A percentile compares a stretch with the other conserved stretches of the same genome.
Conservation (phyloP, 2,797 vertebrate species). For the Mus spretus region DNA sequence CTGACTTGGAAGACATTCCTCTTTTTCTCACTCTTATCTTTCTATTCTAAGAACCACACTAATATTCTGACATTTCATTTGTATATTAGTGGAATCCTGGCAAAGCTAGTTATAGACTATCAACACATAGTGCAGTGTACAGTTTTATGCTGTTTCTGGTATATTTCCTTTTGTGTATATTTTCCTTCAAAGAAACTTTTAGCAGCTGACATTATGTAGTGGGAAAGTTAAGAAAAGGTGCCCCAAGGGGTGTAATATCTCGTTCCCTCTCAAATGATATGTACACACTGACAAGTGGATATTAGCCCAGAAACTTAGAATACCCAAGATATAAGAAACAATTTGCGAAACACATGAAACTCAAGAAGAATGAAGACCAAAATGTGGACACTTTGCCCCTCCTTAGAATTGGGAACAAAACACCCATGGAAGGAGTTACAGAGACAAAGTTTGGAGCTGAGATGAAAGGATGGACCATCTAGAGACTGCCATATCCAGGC, state of each 20-base stretch:
- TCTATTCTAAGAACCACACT: conserved; percentile 7
- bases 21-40: conserved; percentile 22
- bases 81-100: not conserved
- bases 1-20: conserved; percentile 16
- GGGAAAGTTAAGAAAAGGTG: conserved; percentile 44
- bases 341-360: too few species aligned
- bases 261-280: too few species aligned
- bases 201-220: conserved; percentile 52
- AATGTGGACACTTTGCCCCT: too few species aligned
- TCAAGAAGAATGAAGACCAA: too few species aligned
- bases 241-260: conserved; percentile 40
- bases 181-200: conserved; percentile 62
- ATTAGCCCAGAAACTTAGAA: too few species aligned
- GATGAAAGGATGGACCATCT: too few species aligned
- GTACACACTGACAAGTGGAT: too few species aligned
- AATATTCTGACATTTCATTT: conserved; percentile 28
- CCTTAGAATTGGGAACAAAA: too few species aligned
- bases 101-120: conserved; percentile 42
- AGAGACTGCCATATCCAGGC: too few species aligned
- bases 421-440: too few species aligned
- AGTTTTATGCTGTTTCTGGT: conserved; percentile 45
- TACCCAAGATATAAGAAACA: too few species aligned
- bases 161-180: conserved; percentile 28
- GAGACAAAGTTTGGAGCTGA: too few species aligned
- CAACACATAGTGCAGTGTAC: not conserved